These are phyloP conservation scores for Iguana delicatissima DNA, from an alignment of 2,797 vertebrate genomes.

Conservation along the genomic window DNA sequence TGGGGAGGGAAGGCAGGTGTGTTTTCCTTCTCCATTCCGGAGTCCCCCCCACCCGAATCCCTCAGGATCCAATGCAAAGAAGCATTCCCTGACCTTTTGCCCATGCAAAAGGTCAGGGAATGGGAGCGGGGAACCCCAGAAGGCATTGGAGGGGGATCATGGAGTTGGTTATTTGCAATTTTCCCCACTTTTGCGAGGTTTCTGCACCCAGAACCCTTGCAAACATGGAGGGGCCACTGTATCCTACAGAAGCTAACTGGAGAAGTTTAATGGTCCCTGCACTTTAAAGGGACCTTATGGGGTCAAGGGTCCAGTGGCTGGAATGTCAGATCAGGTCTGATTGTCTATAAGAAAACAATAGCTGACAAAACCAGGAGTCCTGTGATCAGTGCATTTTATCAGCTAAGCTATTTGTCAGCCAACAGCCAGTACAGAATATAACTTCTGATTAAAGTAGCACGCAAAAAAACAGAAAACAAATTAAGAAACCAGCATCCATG, in stretches of 20 bases:
- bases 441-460: background rate
- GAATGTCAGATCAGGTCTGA: background rate
- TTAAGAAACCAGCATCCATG: background rate
- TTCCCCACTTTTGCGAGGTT: too few relatives aligned
- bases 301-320: rapidly evolving
- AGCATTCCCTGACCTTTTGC: too few relatives aligned
- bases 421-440: background rate
- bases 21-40: too few relatives aligned
- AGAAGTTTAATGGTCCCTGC: background rate
- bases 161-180: too few relatives aligned
- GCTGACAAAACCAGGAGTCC: conserved; percentile 16
- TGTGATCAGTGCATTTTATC: background rate
- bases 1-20: too few relatives aligned
- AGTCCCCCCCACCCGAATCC: too few relatives aligned
- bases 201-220: too few relatives aligned
- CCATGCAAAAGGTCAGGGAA: too few relatives aligned
- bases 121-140: too few relatives aligned
- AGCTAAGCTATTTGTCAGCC: rapidly evolving
- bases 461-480: too few relatives aligned
- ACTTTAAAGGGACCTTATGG: background rate
- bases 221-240: background rate
- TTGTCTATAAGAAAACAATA: background rate
- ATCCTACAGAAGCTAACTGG: conserved; percentile 33
- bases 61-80: too few relatives aligned
- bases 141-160: too few relatives aligned